Base-by-base conservation (phyloP, 1,140 invertebrate species). In the Thaumatotibia leucotreta region DNA sequence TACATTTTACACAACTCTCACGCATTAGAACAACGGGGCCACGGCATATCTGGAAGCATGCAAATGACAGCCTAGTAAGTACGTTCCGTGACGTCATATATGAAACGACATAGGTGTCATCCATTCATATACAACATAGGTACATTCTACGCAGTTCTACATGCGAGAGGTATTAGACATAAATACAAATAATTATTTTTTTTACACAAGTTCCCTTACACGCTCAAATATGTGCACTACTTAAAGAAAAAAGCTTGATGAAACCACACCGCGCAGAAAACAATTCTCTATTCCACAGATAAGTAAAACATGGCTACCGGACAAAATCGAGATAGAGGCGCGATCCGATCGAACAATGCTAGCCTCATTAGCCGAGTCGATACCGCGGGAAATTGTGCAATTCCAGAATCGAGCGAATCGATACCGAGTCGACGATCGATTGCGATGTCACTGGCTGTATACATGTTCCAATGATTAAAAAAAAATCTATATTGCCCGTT, bases 271-370 rank as follows among this genome's bases (percentile, higher is more conserved):
- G 54, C 64, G 67, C 61, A 77, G 73, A 72, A 79, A 86, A 88
- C 86, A 89, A 88, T 88, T 77, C 79, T 72, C 69, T 54, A 73
- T 66, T 74, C 74, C 35, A 45, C 61, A 84, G 87, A 89, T 89
- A 89, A 87, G 82, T 83, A 72, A 77, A 82, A 89, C 84, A 86
- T 77, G 83, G 79, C 79, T 80, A 73, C 74, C 63, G 73, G 62
- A 77, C 82, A 84, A 86, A 86, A 86, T 84, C 65, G 75, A 84
- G 83, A 87, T 88, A 83, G 77, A 66, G 64, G 20, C 35, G 61
- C 70, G 84, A 88, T 89, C 79, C 79, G 73, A 88, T 88, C 86
- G 83, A 82, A 90, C 88, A 90, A 90, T 88, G 83, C 83, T 74
- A 73, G 64, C 83, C 87, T 89, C 86, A 88, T 89, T 89, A 89